Evolutionary conservation across 2,797 vertebrate genomes (phyloP), one percentile per base, ranked within the genome.

Genomic region (Paedocypris micromegethes): DNA sequence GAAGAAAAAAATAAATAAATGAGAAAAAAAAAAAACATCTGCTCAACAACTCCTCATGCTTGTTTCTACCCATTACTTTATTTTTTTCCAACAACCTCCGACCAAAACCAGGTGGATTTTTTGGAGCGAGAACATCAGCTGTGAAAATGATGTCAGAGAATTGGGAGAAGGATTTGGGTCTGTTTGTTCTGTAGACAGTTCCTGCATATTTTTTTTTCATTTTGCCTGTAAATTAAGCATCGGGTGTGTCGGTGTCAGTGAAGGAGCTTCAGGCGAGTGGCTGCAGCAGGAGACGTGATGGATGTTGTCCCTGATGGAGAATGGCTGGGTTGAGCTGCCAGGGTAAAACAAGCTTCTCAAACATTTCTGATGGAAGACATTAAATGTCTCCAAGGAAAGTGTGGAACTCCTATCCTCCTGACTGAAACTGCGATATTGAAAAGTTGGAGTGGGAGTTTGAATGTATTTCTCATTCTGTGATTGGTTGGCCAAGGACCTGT

Each of bases 301-400:
- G 72, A 78, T 76, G 75, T 76, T 75, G 60, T 72, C 73, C 69
- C 68, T 58, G 76, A 78, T 74, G 77, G 75, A 81, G 74, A 76
- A 73, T 70, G 58, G 60, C 44, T 70, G 55, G 73, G 70, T 55
- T 61, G 49, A 68, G 45, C 66, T 44, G 74, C 74, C 70, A 54
- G 61, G 37, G 9, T 72, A 56, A 68, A 60, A 55, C 41, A 7
- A 66, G 66, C 53, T 38, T n/a, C 40, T 47, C 55, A 68, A 64
- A 39, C 39, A 58, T 49, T 68, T 44, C 57, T 72, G 71, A 74
- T 23, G 23, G 23, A 23, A 23, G 23, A 23, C 23, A 23, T 66
- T 72, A 68, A 67, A 60, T 49, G 72, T 79, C 74, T 79, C 23
- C 23, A 23, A 23, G 23, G 23, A 23, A 23, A 23, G 23, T 23